Evolutionary conservation across 2,888 invertebrate species (phyloP).

Genomic region (Xanthorhoe spadicearia): DNA sequence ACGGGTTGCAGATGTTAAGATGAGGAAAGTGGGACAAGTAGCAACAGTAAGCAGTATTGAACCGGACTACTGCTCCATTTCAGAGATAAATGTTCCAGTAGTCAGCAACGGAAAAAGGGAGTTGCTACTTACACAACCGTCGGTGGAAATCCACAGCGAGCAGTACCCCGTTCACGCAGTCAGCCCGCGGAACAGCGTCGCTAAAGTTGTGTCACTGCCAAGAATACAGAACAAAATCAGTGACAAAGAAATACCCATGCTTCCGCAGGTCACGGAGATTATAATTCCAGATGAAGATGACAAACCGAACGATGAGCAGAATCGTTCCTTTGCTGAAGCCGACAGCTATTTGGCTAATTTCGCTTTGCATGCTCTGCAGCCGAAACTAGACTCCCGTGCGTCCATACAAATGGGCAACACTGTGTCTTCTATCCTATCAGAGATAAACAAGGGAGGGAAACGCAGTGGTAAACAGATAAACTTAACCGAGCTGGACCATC

Average conservation of each 20-base stretch:
- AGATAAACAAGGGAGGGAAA: conserved; percentile 83
- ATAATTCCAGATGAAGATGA: conserved; percentile 88
- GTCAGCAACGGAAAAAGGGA: conserved; percentile 83
- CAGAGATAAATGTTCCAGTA: conserved; percentile 89
- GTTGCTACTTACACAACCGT: conserved; percentile 82
- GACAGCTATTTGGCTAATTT: conserved; percentile 75
- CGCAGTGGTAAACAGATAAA: conserved; percentile 76
- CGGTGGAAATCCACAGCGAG: conserved; percentile 81
- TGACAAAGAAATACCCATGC: conserved; percentile 88
- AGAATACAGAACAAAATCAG: conserved; percentile 78
- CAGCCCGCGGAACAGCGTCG: conserved; percentile 74
- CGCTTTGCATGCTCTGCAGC: conserved; percentile 74
- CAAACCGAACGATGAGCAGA: conserved; percentile 70
- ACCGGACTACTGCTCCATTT: conserved; percentile 91
- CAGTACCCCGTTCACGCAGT: conserved; percentile 74
- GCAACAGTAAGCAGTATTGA: conserved; percentile 82
- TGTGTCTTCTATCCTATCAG: conserved; percentile 85
- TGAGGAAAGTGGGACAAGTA: conserved; percentile 81
- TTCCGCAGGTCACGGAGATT: conserved; percentile 90
- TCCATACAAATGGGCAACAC: conserved; percentile 86
- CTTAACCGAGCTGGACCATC: conserved; percentile 75
- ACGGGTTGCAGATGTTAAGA: conserved; percentile 85
- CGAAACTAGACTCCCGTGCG: conserved; percentile 79
- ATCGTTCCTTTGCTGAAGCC: conserved; percentile 66
- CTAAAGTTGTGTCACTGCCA: conserved; percentile 76